Conservation (phyloP, 2,888 invertebrate species). For the Pristionchus exspectatus region DNA sequence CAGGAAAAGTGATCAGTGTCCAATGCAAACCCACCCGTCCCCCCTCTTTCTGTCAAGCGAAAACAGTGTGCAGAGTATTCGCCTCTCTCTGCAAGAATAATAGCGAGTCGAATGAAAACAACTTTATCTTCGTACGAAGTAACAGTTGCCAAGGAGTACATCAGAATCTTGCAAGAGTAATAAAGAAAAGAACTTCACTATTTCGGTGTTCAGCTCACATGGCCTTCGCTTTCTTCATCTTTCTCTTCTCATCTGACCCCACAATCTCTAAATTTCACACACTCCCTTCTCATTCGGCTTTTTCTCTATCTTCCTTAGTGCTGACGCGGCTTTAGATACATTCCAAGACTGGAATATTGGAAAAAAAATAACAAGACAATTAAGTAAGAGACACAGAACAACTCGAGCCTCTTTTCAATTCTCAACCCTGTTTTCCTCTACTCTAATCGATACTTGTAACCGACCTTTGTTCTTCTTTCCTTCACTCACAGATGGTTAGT, state of each 20-base stretch:
- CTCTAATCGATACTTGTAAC: neutral
- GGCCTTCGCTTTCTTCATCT: neutral
- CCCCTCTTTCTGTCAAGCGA: neutral
- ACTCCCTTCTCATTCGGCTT: neutral
- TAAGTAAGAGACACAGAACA: neutral
- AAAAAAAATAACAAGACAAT: neutral
- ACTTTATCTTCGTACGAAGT: neutral
- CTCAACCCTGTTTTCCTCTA: neutral
- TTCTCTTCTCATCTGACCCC: neutral
- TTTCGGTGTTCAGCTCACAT: neutral
- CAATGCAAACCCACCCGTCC: neutral
- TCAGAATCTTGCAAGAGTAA: neutral
- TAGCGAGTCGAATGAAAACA: neutral
- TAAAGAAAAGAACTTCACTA: neutral
- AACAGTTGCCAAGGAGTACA: too few species aligned
- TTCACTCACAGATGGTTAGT: neutral
- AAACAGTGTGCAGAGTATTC: neutral
- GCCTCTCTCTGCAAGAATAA: neutral
- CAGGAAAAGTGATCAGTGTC: neutral
- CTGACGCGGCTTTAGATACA: neutral
- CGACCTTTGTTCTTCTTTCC: neutral
- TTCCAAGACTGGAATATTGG: neutral
- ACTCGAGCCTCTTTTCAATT: neutral
- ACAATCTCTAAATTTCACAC: neutral
- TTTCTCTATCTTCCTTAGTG: neutral